Conservation (phyloP, 2,797 vertebrate genomes). For the Myripristis jacobus region DNA sequence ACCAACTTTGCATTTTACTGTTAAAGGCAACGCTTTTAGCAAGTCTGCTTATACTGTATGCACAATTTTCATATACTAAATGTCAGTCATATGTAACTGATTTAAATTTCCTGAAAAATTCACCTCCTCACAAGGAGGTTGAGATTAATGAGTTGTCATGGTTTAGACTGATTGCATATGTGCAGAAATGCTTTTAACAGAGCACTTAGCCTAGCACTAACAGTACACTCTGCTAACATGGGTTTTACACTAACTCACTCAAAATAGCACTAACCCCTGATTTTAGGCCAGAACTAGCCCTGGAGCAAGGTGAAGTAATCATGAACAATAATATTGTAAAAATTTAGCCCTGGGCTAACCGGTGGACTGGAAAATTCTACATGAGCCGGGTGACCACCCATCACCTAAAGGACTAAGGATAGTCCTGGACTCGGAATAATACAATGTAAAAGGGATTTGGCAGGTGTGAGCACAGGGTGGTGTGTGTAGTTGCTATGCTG, state of each 20-base stretch:
- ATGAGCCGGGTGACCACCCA: slow-evolving; percentile 22
- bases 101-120: neutral
- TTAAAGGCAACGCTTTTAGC: slow-evolving; percentile 36
- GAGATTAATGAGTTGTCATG: too few relatives aligned
- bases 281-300: slow-evolving; percentile 5
- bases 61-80: slow-evolving; percentile 36
- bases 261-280: slow-evolving; percentile 1
- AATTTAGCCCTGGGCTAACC: slow-evolving; percentile 11
- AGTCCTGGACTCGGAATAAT: too few relatives aligned
- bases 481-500: slow-evolving; percentile 17
- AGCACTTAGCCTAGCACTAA: slow-evolving; percentile 3
- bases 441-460: slow-evolving; percentile 31
- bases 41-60: slow-evolving; percentile 44
- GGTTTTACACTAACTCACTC: neutral
- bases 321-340: slow-evolving; percentile 26
- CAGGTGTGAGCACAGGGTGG: slow-evolving; percentile 54
- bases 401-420: slow-evolving; percentile 5
- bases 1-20: slow-evolving; percentile 26
- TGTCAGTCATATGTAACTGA: neutral
- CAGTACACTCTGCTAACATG: slow-evolving; percentile 7
- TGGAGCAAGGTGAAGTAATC: slow-evolving; percentile 2
- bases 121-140: neutral
- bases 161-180: neutral
- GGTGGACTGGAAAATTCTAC: slow-evolving; percentile 13
- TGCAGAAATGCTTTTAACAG: slow-evolving; percentile 20